Evolutionary conservation across 2,888 invertebrate species (phyloP), one percentile per base, ranked within the genome.

Genomic region (Acheta domesticus): DNA sequence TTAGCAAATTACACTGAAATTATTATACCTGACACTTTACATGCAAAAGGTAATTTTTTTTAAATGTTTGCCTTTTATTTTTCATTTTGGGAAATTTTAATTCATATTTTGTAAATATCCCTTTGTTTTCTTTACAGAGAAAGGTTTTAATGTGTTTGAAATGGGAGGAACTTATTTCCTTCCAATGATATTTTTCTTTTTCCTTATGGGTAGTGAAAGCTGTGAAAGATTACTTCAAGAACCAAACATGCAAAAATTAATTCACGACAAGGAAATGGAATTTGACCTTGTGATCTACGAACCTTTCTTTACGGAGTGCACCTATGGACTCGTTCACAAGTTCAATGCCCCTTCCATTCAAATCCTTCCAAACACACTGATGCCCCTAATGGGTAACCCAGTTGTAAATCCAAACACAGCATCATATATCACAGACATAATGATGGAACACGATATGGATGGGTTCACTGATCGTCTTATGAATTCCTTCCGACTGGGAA

Each of bases 341-440:
- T 80, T 81, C 50, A 77, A 82, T 36, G 81, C 80, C 12, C 81
- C 82, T 2, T 81, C 86, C 11, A 84, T 88, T 20, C 74, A 86
- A 5, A 83, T 87, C 11, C 88, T 88, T 83, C 87, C 89, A 62
- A 62, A 62, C n/a, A 62, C 62, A 62, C 62, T 16, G n/a, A 62
- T 62, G 14, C n/a, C 62, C 8, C n/a, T 14, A n/a, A 62, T 19
- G 14, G 62, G 14, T 19, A n/a, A 62, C 8, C 16, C n/a, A 62
- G n/a, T 62, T 14, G 62, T 12, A 14, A 62, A 62, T 62, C 62
- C 62, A 5, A 62, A n/a, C 14, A 62, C 62, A 14, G 62, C n/a
- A 19, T 62, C 62, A 62, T 62, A 62, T 11, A 62, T 62, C n/a
- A 14, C 62, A 4, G 62, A 62, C 4, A 14, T 62, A 11, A 14